phyloP scores from a whole-genome alignment of 2,113 vertebrate species.

The Bos indicus region DNA sequence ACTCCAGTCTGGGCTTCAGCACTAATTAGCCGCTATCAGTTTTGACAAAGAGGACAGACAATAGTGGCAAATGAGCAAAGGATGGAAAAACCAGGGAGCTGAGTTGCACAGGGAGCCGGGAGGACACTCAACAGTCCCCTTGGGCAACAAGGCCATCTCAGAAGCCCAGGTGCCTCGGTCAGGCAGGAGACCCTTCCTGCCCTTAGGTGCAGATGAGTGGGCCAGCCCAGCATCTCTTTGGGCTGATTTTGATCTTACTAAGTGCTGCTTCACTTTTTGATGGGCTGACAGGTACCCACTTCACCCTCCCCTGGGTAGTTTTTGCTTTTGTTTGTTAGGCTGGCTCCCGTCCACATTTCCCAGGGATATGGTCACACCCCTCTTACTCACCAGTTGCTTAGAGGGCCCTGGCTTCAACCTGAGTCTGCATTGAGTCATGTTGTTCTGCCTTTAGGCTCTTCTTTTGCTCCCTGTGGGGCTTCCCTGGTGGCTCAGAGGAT shows the following conservation, averaged over 20 bases:
- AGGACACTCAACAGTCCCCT: neutral
- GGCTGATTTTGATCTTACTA: neutral
- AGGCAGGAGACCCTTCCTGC: neutral
- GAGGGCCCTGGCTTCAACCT: neutral
- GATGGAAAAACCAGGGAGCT: neutral
- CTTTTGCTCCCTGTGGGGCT: neutral
- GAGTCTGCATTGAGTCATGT: neutral
- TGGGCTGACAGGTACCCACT: neutral
- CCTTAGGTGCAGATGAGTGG: neutral
- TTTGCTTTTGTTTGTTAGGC: neutral
- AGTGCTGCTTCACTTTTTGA: neutral
- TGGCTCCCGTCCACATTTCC: neutral
- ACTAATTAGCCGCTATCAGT: neutral
- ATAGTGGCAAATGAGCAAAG: neutral
- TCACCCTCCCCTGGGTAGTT: neutral
- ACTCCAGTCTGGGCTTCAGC: neutral
- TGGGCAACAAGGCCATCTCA: neutral
- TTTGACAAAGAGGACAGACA: neutral
- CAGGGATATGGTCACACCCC: neutral
- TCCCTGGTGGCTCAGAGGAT: too few species aligned
- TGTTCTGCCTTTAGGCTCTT: neutral
- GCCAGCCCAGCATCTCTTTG: neutral
- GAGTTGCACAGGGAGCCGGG: neutral
- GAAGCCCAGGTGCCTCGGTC: neutral
- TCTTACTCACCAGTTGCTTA: neutral